Evolutionary conservation across 2,113 vertebrate genomes (phyloP), one percentile per base, ranked within the genome.

Genomic region (Eleginops maclovinus): DNA sequence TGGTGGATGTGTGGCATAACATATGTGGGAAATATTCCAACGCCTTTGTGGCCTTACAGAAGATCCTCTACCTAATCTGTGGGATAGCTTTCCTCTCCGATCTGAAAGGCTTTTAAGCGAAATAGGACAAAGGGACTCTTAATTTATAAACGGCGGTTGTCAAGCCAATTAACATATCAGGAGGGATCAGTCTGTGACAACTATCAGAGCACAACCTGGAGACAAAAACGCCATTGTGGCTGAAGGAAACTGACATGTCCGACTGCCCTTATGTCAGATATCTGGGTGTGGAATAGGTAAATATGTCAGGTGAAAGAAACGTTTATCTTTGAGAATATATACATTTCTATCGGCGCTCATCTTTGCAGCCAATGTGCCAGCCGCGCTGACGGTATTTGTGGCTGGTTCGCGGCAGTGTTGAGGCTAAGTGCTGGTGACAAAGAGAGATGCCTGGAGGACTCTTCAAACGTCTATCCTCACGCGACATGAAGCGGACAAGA

Each of bases 11-110:
- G 83, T 78, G 73, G 84, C 79, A 87, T 89, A 82, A 87, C 87
- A 87, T 91, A 91, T 91, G 91, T 93, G 93, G 92, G 93, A 93
- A 93, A 92, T 90, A 93, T 88, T 88, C 72, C 1, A n/a, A 41
- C 66, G 65, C 87, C 60, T 88, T 92, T 92, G 91, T 93, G 79
- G 73, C 43, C 65, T 50, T 75, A 87, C 61, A 69, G 85, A 85
- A 55, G 86, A 89, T 77, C 75, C 84, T 36, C 31, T 36, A 89
- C 81, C 82, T 92, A 90, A 92, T 93, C 92, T 94, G 84, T 61
- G 67, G 83, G 83, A 81, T 86, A 75, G 86, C 73, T 88, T 79
- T 81, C 46, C 84, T 81, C 88, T 91, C 51, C 74, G 82, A 91
- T 81, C 87, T 91, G 83, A 93, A 92, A 92, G 84, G 89, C 84